Base-by-base conservation (phyloP, 2,113 vertebrate species). In the Nothocercus nigrocapillus region DNA sequence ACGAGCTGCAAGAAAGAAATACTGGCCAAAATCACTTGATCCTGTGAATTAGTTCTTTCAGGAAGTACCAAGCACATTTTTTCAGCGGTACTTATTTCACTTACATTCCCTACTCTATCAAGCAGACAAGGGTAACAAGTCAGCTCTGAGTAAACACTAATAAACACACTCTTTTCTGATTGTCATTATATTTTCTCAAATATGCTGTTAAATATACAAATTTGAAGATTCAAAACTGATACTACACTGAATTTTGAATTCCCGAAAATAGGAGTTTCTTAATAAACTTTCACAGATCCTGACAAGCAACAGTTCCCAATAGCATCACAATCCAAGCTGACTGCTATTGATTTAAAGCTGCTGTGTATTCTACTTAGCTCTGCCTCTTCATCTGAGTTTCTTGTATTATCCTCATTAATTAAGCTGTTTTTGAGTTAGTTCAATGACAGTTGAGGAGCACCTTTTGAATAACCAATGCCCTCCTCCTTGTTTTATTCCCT, bases 321-420 rank as follows among this genome's bases (percentile, higher is more conserved):
- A 72, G 17, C 36, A 66, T 45, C 38, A 22, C 51, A 92, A 92
- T 53, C 42, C 51, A 88, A 56, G 11, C 34, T 47, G 89, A 77
- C 59, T 73, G 49, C 28, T 86, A 88, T 61, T 53, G 90, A 94
- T 94, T 93, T 66, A 63, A 54, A 54, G 40, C 69, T 84, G 69
- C 21, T 89, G 53, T 38, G 53, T 49, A 93, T 93, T 94, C 83
- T 28, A 18, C 44, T 82, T 79, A 53, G 61, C 27, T 75, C 69
- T 86, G 44, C 54, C 27, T 92, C 58, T 63, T 80, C 51, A 51
- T 81, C 67, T 34, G 42, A 96, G 80, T 90, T 96, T 84, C 72
- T 77, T 58, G 17, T 61, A 82, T 83, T 84, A 62, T 38, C 69
- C 68, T 82, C 69, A 69, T 78, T 76, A 91, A 79, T 88, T 82